Evolutionary conservation across 2,113 vertebrate genomes (phyloP).

Genomic region (Rhagologus leucostigma): DNA sequence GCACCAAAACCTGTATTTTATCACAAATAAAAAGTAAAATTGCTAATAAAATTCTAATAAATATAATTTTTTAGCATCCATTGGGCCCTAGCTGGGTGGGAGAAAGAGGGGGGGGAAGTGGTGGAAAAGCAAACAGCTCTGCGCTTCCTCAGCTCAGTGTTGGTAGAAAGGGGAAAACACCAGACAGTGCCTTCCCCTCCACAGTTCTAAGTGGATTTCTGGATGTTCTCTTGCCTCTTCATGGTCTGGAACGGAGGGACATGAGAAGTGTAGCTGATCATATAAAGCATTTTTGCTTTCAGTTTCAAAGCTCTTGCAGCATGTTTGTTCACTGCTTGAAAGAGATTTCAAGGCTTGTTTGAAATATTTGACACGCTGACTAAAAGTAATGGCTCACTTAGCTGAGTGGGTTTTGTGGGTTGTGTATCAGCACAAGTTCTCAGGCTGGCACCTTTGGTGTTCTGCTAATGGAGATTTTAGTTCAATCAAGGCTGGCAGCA

Average conservation of each 20-base stretch:
- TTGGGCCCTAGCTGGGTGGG: neutral
- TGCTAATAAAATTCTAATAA: neutral
- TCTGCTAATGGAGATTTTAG: neutral
- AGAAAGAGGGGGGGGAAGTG: neutral
- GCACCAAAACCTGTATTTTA: neutral
- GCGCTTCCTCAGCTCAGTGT: neutral
- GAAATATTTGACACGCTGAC: neutral
- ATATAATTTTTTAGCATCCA: neutral
- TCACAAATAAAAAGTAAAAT: neutral
- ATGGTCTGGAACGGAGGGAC: neutral
- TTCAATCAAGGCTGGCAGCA: neutral
- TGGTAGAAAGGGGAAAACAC: neutral
- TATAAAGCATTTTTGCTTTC: neutral
- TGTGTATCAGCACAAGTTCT: neutral
- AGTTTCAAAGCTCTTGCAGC: neutral
- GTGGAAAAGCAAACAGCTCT: neutral
- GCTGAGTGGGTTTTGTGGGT: neutral
- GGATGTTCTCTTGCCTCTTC: neutral
- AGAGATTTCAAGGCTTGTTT: neutral
- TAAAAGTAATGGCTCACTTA: neutral
- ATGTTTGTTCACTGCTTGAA: neutral
- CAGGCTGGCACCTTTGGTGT: neutral
- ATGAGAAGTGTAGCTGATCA: neutral
- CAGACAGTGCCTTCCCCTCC: neutral
- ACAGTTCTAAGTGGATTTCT: neutral